These are phyloP conservation scores for Polia nebulosa DNA, from an alignment of 2,888 invertebrate species.

Conservation along the genomic window DNA sequence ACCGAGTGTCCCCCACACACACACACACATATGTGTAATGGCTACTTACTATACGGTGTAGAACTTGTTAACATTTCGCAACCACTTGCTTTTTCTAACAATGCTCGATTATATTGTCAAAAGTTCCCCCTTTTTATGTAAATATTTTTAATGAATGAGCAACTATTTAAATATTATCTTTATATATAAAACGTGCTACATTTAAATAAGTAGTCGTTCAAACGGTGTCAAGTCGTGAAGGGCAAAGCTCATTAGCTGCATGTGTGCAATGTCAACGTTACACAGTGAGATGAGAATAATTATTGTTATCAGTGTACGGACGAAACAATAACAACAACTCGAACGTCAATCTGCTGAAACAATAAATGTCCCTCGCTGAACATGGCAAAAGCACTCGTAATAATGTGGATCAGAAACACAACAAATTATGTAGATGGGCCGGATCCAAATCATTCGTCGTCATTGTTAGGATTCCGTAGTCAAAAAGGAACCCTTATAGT, in stretches of 20 bases:
- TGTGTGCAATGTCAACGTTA: neutral
- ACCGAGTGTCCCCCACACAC: slow-evolving; percentile 32
- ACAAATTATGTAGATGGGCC: neutral
- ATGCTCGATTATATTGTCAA: slow-evolving; percentile 14
- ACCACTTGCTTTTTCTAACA: slow-evolving; percentile 12
- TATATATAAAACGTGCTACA: neutral
- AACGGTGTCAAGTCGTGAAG: slow-evolving; percentile 5
- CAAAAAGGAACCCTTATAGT: no score
- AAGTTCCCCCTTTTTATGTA: slow-evolving; percentile 5
- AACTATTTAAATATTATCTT: neutral
- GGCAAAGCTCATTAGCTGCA: no score
- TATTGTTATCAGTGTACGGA: neutral
- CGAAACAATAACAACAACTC: neutral
- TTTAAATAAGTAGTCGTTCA: no score
- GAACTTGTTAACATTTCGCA: slow-evolving; percentile 33
- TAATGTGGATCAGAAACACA: neutral
- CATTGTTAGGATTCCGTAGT: no score
- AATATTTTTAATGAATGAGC: neutral
- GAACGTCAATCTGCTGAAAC: neutral
- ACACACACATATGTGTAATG: slow-evolving; percentile 4
- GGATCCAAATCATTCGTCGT: slow-evolving; percentile 7
- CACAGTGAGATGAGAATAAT: no score
- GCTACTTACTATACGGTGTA: neutral
- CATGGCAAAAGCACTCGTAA: neutral
- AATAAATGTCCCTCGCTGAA: neutral